Evolutionary conservation across 2,888 invertebrate species (phyloP), one percentile per base, ranked within the genome.

Genomic region (Aphodius sticticus): DNA sequence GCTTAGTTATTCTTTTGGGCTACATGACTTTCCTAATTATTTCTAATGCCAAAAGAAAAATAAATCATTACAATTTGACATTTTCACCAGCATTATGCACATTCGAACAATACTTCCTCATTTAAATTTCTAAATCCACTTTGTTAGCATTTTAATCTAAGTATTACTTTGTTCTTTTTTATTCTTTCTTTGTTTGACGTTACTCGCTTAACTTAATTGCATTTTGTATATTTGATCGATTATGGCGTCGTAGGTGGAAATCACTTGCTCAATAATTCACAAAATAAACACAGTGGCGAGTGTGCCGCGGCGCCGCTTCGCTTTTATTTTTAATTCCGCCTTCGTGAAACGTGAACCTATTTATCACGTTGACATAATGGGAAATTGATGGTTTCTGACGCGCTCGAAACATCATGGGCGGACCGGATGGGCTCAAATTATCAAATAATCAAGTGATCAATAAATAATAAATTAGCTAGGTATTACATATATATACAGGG

Each of bases 101-200:
- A n/a, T 26, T 26, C 26, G 2, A 2, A 26, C 26, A 26, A n/a
- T n/a, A n/a, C 26, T 2, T 26, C 26, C 26, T 26, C 26, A 26
- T 9, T 53, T 53, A 53, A 7, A 53, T 12, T 7, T 53, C 53
- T 9, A 53, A 53, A 53, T 53, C 9, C 53, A 53, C 7, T 1
- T 9, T 53, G 53, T 53, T 12, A 53, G 53, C 9, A 53, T 53
- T 3, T 53, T 53, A 53, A 53, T 53, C 9, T 1, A 53, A 53
- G 12, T 53, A 2, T 3, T 26, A 12, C 53, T 9, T 53, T 9
- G 53, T 53, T 9, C 7, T 26, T 1, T 26, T 26, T 53, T 9
- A 53, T 53, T 53, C 53, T 53, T 9, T 53, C 12, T 53, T 77
- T 70, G 70, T 77, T 77, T 70, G 35, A 36, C 70, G 77, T 77